These are phyloP conservation scores for Palythoa grandiflora DNA, from an alignment of 92 coral and sea anemone genomes.

Conservation along the genomic window DNA sequence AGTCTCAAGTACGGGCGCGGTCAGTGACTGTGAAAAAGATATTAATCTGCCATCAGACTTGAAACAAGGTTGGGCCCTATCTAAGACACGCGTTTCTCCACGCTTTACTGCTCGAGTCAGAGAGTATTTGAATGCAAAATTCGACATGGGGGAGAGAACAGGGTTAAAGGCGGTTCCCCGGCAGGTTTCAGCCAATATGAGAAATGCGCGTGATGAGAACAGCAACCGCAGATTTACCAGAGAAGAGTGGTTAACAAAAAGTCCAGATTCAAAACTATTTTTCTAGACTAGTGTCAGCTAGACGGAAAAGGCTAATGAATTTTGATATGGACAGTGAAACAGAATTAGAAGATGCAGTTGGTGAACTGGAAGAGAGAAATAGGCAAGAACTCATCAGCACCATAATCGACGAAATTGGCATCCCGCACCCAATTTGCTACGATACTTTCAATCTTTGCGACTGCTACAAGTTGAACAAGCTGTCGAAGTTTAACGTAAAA, in stretches of 20 bases:
- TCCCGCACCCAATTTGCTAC: constrained; percentile 48
- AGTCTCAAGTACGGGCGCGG: not conserved
- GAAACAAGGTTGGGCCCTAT: constrained; percentile 40
- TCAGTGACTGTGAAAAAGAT: not conserved
- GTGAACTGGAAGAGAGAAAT: constrained; percentile 11
- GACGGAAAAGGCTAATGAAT: constrained; percentile 22
- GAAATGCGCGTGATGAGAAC: constrained; percentile 37
- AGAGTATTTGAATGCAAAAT: constrained; percentile 28
- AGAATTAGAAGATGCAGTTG: constrained; percentile 35
- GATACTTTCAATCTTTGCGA: constrained; percentile 28
- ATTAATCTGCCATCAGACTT: constrained; percentile 29
- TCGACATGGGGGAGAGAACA: constrained; percentile 18
- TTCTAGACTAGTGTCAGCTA: constrained; percentile 47
- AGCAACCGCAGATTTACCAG: constrained; percentile 41
- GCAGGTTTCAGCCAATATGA: constrained; percentile 48
- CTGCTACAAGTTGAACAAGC: not conserved
- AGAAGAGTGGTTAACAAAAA: constrained; percentile 53
- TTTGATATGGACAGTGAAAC: constrained; percentile 5
- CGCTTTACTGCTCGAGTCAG: constrained; percentile 26
- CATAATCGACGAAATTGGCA: constrained; percentile 32
- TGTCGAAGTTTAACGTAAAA: not conserved
- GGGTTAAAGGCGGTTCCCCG: constrained; percentile 40
- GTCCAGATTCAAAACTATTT: constrained; percentile 44
- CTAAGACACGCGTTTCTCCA: constrained; percentile 16
- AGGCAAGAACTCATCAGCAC: constrained; percentile 12